These are phyloP conservation scores for Goniozus legneri DNA, from an alignment of 1,140 invertebrate species.

Conservation along the genomic window DNA sequence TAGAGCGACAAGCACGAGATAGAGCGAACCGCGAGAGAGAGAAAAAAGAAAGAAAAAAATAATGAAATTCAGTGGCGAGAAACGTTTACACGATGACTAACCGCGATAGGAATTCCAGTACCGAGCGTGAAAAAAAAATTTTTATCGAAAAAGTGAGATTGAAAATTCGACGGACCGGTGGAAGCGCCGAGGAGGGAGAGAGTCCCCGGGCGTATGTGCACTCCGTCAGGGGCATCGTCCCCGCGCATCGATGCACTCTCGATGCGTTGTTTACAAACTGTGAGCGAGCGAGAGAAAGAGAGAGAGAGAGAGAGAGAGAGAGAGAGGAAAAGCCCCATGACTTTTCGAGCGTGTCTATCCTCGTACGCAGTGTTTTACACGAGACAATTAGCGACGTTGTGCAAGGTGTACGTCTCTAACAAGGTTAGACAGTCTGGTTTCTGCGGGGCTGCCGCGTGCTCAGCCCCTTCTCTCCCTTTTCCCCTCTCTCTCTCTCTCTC, in stretches of 20 bases:
- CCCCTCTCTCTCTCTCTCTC: background rate
- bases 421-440: slow-evolving; percentile 34
- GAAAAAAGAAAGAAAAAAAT: too few species aligned
- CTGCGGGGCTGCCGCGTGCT: background rate
- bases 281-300: too few species aligned
- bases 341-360: background rate
- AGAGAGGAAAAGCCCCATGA: background rate
- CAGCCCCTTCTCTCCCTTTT: background rate
- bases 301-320: too few species aligned
- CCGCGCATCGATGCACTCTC: background rate
- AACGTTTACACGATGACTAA: too few species aligned
- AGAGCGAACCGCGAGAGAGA: slow-evolving; percentile 6
- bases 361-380: slow-evolving; percentile 9
- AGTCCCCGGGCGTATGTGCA: too few species aligned
- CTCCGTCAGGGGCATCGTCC: too few species aligned
- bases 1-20: background rate
- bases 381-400: slow-evolving; percentile 33
- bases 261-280: slow-evolving; percentile 12
- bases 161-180: too few species aligned
- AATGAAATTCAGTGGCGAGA: too few species aligned
- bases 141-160: too few species aligned
- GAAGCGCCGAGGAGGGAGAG: too few species aligned
- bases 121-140: too few species aligned
- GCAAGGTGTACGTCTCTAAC: slow-evolving; percentile 36
- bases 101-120: too few species aligned